Conservation (phyloP, 2,888 invertebrate genomes). For the Nysson spinosus region DNA sequence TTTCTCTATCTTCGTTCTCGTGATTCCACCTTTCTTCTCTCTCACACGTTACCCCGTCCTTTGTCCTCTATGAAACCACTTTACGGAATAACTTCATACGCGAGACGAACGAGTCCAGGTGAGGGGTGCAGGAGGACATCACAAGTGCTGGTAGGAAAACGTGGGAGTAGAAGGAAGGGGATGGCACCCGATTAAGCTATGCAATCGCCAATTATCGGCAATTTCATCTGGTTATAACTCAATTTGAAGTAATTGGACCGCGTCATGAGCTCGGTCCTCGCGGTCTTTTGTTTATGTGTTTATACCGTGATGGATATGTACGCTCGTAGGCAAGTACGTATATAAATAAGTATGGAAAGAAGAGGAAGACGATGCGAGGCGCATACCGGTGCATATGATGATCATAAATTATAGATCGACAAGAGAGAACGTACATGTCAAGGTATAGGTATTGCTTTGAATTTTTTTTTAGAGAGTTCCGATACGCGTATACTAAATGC, state of each 20-base stretch:
- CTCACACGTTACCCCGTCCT: constrained; percentile 2
- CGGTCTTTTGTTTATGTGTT: constrained; percentile 2
- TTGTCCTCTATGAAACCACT: constrained; percentile 24
- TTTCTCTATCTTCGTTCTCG: background rate
- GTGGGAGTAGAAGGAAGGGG: constrained; percentile 30
- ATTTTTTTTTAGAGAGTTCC: constrained; percentile 10
- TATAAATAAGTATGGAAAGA: background rate
- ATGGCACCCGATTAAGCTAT: constrained; percentile 66
- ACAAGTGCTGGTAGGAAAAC: constrained; percentile 4
- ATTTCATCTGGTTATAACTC: constrained; percentile 74
- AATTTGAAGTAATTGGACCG: constrained; percentile 73
- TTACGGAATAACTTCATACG: constrained; percentile 60
- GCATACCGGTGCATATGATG: constrained; percentile 29
- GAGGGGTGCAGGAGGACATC: constrained; percentile 11
- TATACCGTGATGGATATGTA: constrained; percentile 3
- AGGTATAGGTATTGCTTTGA: constrained; percentile 11
- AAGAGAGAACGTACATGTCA: constrained; percentile 35
- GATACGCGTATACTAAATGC: no score
- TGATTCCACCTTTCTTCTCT: background rate
- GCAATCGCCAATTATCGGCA: constrained; percentile 73
- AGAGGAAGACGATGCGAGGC: constrained; percentile 19
- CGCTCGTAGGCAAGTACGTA: background rate
- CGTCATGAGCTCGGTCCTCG: constrained; percentile 44
- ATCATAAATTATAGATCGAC: constrained; percentile 64
- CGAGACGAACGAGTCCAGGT: constrained; percentile 18